A percentile compares a stretch with the other conserved stretches of the same genome.
Conservation (phyloP, 2,113 vertebrate genomes). For the Epinephelus fuscoguttatus region DNA sequence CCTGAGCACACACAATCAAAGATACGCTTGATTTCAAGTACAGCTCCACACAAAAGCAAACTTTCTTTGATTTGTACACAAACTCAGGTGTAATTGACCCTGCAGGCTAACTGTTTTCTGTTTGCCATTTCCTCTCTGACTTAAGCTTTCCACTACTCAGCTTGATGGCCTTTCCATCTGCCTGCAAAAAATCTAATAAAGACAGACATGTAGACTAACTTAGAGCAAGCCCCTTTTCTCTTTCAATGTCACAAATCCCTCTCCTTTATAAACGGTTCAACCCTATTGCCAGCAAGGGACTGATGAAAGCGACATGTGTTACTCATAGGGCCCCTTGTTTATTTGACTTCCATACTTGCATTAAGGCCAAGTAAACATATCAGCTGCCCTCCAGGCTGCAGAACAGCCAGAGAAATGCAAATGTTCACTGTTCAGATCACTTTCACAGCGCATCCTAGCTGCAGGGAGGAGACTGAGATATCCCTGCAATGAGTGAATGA, state of each 20-base stretch:
- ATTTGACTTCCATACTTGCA: slow-evolving; percentile 79
- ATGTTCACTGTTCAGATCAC: not conserved
- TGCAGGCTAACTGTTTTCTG: not conserved
- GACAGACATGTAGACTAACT: slow-evolving; percentile 66
- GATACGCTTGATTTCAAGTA: not conserved
- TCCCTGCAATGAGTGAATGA: not conserved
- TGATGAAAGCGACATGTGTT: slow-evolving; percentile 85
- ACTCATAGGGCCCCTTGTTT: slow-evolving; percentile 75
- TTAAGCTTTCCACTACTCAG: slow-evolving; percentile 10
- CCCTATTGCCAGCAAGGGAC: slow-evolving; percentile 71
- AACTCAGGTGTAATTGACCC: slow-evolving; percentile 11
- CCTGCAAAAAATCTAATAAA: slow-evolving; percentile 46
- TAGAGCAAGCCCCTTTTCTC: slow-evolving; percentile 28
- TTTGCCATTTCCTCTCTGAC: slow-evolving; percentile 28
- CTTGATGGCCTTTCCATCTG: slow-evolving; percentile 20
- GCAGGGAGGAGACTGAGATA: slow-evolving; percentile 15
- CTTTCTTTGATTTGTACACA: slow-evolving; percentile 37
- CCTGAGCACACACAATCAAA: not conserved
- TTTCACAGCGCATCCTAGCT: slow-evolving; percentile 22
- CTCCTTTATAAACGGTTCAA: slow-evolving; percentile 58
- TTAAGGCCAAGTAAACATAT: slow-evolving; percentile 74
- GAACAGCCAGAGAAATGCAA: not conserved
- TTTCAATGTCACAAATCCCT: slow-evolving; percentile 22
- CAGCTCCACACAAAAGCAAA: slow-evolving; percentile 19
- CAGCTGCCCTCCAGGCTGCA: slow-evolving; percentile 33